Evolutionary conservation across 2,888 invertebrate genomes (phyloP).

Genomic region (Leucophenga montana): DNA sequence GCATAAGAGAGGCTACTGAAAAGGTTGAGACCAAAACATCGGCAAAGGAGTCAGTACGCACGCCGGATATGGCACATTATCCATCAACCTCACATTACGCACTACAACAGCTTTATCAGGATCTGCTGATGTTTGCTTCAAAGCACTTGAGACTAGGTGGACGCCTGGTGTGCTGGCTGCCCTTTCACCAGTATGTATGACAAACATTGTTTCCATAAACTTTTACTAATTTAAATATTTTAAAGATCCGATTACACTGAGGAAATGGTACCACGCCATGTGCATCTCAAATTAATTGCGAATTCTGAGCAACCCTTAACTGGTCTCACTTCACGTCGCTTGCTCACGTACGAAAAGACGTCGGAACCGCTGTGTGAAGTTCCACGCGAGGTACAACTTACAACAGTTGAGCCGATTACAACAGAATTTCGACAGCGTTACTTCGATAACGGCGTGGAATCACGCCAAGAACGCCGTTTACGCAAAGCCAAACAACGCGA

Average conservation of each 20-base stretch:
- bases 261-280: slow-evolving; percentile 85
- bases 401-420: slow-evolving; percentile 67
- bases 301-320: slow-evolving; percentile 94
- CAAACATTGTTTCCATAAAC: background rate
- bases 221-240: background rate
- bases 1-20: slow-evolving; percentile 94
- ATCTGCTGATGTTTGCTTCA: slow-evolving; percentile 89
- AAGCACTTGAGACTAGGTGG: slow-evolving; percentile 83
- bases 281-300: slow-evolving; percentile 82
- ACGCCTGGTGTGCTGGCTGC: slow-evolving; percentile 95
- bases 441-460: slow-evolving; percentile 80
- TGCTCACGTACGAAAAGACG: slow-evolving; percentile 89
- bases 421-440: slow-evolving; percentile 76
- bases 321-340: slow-evolving; percentile 83
- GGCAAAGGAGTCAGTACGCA: slow-evolving; percentile 76
- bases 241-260: slow-evolving; percentile 77
- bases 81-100: slow-evolving; percentile 91
- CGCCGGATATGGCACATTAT: slow-evolving; percentile 81
- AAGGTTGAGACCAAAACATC: slow-evolving; percentile 75
- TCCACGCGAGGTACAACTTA: background rate
- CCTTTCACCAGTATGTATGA: slow-evolving; percentile 81
- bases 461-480: slow-evolving; percentile 77
- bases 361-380: slow-evolving; percentile 73
- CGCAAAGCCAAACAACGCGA: slow-evolving; percentile 74
- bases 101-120: slow-evolving; percentile 85